These are phyloP conservation scores for Lagocephalus sceleratus DNA, from an alignment of 2,797 vertebrate species.

Conservation along the genomic window DNA sequence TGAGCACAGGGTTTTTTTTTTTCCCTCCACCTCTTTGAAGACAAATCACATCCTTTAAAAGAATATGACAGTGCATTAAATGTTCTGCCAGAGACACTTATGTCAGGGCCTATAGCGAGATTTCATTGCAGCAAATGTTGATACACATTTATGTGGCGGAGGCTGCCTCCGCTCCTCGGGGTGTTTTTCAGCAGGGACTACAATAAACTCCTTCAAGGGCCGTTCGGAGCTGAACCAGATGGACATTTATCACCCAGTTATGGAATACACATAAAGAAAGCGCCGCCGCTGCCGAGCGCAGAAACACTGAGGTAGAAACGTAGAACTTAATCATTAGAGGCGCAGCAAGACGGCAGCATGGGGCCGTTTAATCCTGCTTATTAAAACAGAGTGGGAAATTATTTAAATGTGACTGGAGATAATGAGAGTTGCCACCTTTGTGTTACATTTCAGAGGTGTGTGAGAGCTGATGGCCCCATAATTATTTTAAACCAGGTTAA, in stretches of 20 bases:
- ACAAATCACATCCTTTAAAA: constrained; percentile 24
- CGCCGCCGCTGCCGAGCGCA: constrained; percentile 23
- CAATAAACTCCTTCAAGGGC: constrained; percentile 35
- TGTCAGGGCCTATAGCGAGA: constrained; percentile 23
- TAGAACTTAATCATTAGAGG: constrained; percentile 23
- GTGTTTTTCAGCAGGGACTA: constrained; percentile 19
- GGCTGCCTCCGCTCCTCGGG: constrained; percentile 18
- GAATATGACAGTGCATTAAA: constrained; percentile 40
- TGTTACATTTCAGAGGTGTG: neutral
- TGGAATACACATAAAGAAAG: constrained; percentile 28
- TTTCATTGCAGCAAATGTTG: constrained; percentile 31
- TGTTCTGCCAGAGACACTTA: constrained; percentile 33
- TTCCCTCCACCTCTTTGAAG: constrained; percentile 21
- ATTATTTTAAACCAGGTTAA: neutral
- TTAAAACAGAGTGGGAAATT: constrained; percentile 7
- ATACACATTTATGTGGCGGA: constrained; percentile 34
- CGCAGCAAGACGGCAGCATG: constrained; percentile 12
- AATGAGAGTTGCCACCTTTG: constrained; percentile 1
- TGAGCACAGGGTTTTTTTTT: constrained; percentile 2
- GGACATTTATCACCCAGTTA: constrained; percentile 43
- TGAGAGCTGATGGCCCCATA: neutral
- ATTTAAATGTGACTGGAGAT: constrained; percentile 7
- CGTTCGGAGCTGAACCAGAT: constrained; percentile 6
- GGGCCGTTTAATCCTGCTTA: constrained; percentile 10
- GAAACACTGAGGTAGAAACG: constrained; percentile 29